Evolutionary conservation across 2,888 invertebrate genomes (phyloP).

Genomic region (Maniola hyperantus): DNA sequence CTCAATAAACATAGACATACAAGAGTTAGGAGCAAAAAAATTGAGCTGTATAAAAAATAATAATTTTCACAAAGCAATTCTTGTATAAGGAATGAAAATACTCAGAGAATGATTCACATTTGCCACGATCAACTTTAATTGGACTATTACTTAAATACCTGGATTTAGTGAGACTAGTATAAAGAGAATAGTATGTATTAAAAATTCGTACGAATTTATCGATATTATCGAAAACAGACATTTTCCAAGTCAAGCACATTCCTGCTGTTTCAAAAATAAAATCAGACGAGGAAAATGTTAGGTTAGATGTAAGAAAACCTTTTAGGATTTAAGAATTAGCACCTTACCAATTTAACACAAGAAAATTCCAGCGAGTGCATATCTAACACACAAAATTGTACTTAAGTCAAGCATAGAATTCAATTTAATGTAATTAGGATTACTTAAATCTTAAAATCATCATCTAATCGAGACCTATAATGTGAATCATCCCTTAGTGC

Average conservation of each 20-base stretch:
- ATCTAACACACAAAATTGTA: no score
- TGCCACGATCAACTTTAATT: background rate
- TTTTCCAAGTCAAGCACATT: no score
- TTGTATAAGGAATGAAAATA: background rate
- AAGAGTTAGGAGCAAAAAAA: background rate
- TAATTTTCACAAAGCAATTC: background rate
- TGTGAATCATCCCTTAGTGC: background rate
- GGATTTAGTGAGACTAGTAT: background rate
- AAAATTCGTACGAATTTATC: background rate
- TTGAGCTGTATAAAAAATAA: background rate
- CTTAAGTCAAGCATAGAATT: no score
- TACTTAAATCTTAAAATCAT: background rate
- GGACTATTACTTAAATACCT: background rate
- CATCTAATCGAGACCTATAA: background rate
- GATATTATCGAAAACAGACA: no score
- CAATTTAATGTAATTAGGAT: background rate
- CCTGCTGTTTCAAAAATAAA: no score
- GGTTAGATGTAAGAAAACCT: no score
- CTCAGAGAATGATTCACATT: background rate
- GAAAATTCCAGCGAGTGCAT: no score
- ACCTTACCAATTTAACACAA: no score
- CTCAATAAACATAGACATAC: background rate
- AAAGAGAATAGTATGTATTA: background rate
- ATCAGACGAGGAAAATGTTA: no score
- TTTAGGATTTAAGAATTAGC: no score